phyloP scores from a whole-genome alignment of 2,113 vertebrate genomes.

The Oreochromis aureus region DNA sequence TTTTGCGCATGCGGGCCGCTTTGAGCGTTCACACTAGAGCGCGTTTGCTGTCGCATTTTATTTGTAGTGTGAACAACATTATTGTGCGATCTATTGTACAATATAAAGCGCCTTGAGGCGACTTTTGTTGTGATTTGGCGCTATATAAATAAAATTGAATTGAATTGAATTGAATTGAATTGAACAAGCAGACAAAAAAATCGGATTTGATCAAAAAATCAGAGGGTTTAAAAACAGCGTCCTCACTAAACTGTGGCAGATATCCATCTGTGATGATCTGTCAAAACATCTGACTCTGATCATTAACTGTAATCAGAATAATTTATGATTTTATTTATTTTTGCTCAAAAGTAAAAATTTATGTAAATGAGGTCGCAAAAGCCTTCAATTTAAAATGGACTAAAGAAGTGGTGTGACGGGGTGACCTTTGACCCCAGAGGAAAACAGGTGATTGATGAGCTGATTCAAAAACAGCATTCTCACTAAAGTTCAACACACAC shows the following conservation, averaged over 20 bases:
- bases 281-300: background rate
- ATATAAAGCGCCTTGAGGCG: too few species aligned
- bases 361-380: background rate
- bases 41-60: too few species aligned
- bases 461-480: background rate
- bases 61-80: too few species aligned
- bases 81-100: too few species aligned
- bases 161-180: too few species aligned
- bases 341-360: background rate
- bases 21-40: too few species aligned
- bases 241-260: background rate
- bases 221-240: background rate
- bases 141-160: too few species aligned
- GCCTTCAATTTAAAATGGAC: background rate
- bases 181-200: too few species aligned
- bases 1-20: too few species aligned
- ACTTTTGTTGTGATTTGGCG: too few species aligned
- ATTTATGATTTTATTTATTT: background rate
- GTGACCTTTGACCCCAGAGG: background rate
- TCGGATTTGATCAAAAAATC: too few species aligned
- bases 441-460: background rate
- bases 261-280: background rate
- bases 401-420: background rate
- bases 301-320: background rate
- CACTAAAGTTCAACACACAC: background rate